Base-by-base conservation (phyloP, 2,113 vertebrate genomes). In the Petroica traversi region DNA sequence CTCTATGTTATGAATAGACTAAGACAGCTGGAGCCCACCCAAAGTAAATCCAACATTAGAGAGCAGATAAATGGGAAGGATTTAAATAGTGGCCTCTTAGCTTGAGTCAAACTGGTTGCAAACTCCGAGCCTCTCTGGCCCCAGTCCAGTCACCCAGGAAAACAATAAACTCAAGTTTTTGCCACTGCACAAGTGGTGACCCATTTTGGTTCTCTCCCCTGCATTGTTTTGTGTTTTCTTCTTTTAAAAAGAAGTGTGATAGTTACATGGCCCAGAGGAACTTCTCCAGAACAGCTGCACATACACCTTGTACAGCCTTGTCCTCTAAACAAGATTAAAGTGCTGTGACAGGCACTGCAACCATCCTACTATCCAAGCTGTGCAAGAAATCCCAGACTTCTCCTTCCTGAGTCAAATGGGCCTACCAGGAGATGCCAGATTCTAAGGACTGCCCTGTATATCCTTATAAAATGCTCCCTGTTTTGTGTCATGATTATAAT, bases 1-100 rank as follows among this genome's bases (percentile, higher is more conserved):
- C 91, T 87, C 92, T 79, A 2, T 58, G 5, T 76, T 85, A 91
- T 28, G 15, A 61, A 79, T 49, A 49, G 83, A 64, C 76, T 38
- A 89, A 89, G 86, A 64, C 38, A 91, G 91, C 84, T 95, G 93
- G 94, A 96, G 89, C 54, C 64, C 66, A 68, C 81, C 72, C 94
- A 93, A 93, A 97, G 85, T 93, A 97, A 96, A 95, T 62, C 62
- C 90, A 96, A 82, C 74, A 45, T 68, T 64, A 86, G 68, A 94
- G 64, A 96, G 69, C 59, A 91, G 74, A 92, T 74, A 93, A 95
- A 95, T 40, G 52, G 71, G 69, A 68, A 89, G 57, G 85, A 89
- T 83, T 95, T 94, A 90, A 96, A 97, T 28, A 95, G 77, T 28
- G 46, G 69, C 74, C 64, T 94, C 93, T 89, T 85, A 86, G 83